Evolutionary conservation across 23 tunicate genomes (phyloP).

Genomic region (Phallusia fumigata): DNA sequence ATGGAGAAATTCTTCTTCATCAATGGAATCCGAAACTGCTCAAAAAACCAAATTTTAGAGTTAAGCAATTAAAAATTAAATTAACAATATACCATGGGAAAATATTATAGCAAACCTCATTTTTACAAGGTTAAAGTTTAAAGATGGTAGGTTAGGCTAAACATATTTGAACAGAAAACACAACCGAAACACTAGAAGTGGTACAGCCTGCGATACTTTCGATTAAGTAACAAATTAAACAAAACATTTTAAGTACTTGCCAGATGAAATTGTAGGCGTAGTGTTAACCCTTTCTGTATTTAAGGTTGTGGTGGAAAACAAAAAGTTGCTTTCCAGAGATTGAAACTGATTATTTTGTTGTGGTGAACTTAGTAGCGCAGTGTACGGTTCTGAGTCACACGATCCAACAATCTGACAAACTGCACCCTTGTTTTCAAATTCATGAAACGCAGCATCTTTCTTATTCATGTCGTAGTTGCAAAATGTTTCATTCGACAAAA

Average conservation of each 20-base stretch:
- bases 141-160: no score
- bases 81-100: no score
- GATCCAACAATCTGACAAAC: conserved; percentile 15
- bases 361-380: background rate
- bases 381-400: conserved; percentile 1
- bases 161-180: no score
- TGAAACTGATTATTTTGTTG: background rate
- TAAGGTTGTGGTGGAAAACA: background rate
- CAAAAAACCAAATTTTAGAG: no score
- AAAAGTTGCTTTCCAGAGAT: background rate
- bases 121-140: no score
- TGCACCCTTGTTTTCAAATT: background rate
- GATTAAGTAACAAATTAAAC: no score
- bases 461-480: conserved; percentile 1
- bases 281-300: background rate
- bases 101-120: no score
- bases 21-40: conserved; percentile 14
- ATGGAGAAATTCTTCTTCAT: conserved; percentile 31
- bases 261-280: no score
- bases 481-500: conserved; percentile 16
- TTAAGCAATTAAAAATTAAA: no score
- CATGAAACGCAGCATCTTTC: background rate
- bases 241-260: no score
- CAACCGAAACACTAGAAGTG: no score
- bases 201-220: no score